phyloP scores from a whole-genome alignment of 1,140 invertebrate genomes.

The Neodiprion fabricii region DNA sequence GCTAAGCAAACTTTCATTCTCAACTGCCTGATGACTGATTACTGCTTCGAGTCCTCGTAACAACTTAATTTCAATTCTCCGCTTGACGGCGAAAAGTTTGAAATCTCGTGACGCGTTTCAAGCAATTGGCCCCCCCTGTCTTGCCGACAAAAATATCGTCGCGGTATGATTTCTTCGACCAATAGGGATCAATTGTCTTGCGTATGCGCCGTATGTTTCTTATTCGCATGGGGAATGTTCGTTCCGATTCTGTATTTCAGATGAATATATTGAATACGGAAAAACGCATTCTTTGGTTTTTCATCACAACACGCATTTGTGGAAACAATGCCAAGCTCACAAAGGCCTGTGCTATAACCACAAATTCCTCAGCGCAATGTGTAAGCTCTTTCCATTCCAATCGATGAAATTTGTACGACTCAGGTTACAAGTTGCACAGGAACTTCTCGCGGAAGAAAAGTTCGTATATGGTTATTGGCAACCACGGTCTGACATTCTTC shows the following conservation, averaged over 20 bases:
- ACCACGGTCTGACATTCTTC: too few species aligned
- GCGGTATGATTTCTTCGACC: neutral
- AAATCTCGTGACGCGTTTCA: too few species aligned
- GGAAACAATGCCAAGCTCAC: constrained; percentile 78
- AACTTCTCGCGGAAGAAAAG: constrained; percentile 75
- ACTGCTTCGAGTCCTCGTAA: too few species aligned
- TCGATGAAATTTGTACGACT: constrained; percentile 86
- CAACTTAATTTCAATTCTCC: too few species aligned
- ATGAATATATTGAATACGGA: constrained; percentile 79
- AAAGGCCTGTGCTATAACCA: constrained; percentile 77
- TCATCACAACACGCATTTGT: constrained; percentile 81
- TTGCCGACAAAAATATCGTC: too few species aligned
- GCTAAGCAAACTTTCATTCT: too few species aligned
- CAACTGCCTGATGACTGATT: too few species aligned
- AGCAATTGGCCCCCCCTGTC: too few species aligned
- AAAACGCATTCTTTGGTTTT: constrained; percentile 80
- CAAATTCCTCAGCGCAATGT: constrained; percentile 78
- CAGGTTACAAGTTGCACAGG: constrained; percentile 73
- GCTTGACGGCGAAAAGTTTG: too few species aligned
- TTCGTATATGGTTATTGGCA: constrained; percentile 54
- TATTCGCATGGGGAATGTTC: neutral
- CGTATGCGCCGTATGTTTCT: neutral
- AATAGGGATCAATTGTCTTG: constrained; percentile 14
- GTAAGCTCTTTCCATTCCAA: constrained; percentile 85
- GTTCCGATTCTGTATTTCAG: constrained; percentile 42